phyloP scores from a whole-genome alignment of 2,797 vertebrate genomes.

The Scyliorhinus canicula region DNA sequence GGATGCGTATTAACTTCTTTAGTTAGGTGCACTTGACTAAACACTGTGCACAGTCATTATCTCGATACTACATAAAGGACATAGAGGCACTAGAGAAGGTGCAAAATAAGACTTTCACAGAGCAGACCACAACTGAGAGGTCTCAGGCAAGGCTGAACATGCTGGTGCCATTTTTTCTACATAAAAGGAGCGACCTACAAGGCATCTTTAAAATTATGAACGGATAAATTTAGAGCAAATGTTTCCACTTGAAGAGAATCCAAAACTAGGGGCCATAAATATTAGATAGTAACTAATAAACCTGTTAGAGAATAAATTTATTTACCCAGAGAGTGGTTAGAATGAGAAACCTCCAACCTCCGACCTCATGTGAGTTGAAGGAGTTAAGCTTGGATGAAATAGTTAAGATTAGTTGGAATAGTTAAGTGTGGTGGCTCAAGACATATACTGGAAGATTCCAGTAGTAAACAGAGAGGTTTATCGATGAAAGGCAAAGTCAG shows the following conservation, averaged over 20 bases:
- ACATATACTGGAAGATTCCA: too few species aligned
- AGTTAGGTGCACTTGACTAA: background rate
- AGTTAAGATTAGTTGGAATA: too few species aligned
- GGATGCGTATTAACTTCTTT: background rate
- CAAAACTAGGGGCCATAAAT: background rate
- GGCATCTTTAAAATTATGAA: background rate
- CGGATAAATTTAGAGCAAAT: background rate
- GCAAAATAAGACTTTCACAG: background rate
- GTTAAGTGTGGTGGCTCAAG: too few species aligned
- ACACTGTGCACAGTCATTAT: background rate
- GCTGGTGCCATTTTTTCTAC: background rate
- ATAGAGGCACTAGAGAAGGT: background rate
- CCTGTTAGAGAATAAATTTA: background rate
- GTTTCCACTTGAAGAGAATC: background rate
- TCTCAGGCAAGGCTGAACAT: background rate
- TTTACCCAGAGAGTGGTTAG: background rate
- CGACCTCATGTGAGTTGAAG: too few species aligned
- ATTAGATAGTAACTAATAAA: background rate
- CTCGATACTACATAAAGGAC: background rate
- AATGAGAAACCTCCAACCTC: background rate
- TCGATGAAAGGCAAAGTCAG: too few species aligned
- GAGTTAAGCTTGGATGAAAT: background rate
- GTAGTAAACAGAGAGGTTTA: too few species aligned
- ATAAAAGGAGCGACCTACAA: background rate
- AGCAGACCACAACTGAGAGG: background rate